Base-by-base conservation (phyloP, 2,797 vertebrate genomes). In the Sebastes hopkinsi region DNA sequence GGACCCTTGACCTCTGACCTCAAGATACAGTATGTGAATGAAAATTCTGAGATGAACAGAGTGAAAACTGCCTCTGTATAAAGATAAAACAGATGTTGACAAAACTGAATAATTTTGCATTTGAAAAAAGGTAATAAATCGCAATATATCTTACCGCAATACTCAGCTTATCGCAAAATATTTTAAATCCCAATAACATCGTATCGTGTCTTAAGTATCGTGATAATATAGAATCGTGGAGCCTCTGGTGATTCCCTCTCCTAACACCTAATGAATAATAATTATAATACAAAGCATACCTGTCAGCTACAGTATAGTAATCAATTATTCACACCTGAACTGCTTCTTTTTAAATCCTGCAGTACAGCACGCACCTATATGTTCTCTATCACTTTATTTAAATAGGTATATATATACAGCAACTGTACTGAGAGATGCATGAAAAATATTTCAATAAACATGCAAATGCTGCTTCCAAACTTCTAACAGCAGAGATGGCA, bases 391-490 rank as follows among this genome's bases (percentile, higher is more conserved):
- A 67, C 13, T 71, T 74, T 22, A 67, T 65, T 67, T 56, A 64
- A 80, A 67, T 22, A n/a, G 13, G 25, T 46, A 55, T 9, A 59
- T 50, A 77, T 20, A 75, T 20, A 59, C 16, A 76, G 56, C 32
- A 29, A 71, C 7, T 70, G 13, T n/a, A 36, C n/a, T 58, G 67
- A 55, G 25, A 25, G 55, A 79, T 32, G 13, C 46, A 67, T 65
- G 20, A 72, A 74, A 62, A n/a, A 30, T 54, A 58, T 59, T 81
- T 80, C 72, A 52, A 79, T 75, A 77, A 67, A 82, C 56, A 87
- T 79, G 66, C 52, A 56, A 80, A 84, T 84, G 55, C 20, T 68
- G 34, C 36, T 38, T 30, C 29, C 18, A 71, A 46, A 68, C 72
- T 70, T 89, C 70, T 72, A 85, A 73, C 56, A 27, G 52, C 68